Percentiles rank a stretch among this genome's conserved stretches.
phyloP scores from a whole-genome alignment of 2,797 vertebrate genomes.

The Clarias fuscus region DNA sequence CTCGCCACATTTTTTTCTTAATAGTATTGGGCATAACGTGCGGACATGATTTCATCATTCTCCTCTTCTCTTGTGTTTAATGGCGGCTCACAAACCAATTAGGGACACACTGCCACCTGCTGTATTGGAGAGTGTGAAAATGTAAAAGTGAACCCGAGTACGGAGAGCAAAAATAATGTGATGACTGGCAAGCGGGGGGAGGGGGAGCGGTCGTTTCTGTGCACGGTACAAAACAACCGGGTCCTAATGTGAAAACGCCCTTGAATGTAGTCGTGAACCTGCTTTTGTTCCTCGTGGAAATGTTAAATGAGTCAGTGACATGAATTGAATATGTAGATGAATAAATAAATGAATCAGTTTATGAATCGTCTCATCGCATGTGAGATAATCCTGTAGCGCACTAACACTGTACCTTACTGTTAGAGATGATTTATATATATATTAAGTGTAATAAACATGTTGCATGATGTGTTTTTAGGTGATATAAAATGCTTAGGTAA shows the following conservation, averaged over 20 bases:
- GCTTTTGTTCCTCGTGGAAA: not conserved
- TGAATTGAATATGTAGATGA: not conserved
- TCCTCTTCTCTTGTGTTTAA: too few relatives aligned
- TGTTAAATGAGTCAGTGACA: not conserved
- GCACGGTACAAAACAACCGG: too few relatives aligned
- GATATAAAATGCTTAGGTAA: constrained; percentile 3
- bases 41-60: too few relatives aligned
- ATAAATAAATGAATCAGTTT: not conserved
- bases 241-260: not conserved
- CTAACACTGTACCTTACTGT: not conserved
- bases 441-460: constrained; percentile 19
- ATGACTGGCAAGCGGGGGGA: too few relatives aligned
- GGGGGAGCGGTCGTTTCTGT: too few relatives aligned
- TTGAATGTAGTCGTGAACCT: not conserved
- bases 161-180: too few relatives aligned
- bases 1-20: too few relatives aligned
- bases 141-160: too few relatives aligned
- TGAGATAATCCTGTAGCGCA: constrained; percentile 1
- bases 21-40: too few relatives aligned
- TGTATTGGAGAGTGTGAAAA: too few relatives aligned
- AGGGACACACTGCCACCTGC: too few relatives aligned
- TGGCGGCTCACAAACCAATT: too few relatives aligned
- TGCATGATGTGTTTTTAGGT: constrained; percentile 43
- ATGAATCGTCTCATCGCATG: not conserved
- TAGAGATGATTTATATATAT: not conserved